A percentile compares a stretch with the other conserved stretches of the same genome.
These are phyloP conservation scores for Triplophysa dalaica DNA, from an alignment of 2,113 vertebrate genomes.

Conservation along the genomic window DNA sequence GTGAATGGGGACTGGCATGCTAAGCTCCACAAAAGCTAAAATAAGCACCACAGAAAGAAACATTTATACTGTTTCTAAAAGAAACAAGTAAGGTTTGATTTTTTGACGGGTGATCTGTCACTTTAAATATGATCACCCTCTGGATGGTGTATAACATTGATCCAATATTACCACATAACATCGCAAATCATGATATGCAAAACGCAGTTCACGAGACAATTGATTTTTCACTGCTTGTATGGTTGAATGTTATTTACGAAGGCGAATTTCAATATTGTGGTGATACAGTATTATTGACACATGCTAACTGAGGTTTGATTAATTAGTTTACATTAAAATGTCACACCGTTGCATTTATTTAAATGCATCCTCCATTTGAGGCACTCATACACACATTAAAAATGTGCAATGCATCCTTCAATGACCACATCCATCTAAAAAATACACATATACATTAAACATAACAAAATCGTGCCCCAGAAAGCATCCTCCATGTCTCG, in stretches of 20 bases:
- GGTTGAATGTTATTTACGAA: slow-evolving; percentile 21
- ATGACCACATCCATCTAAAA: slow-evolving; percentile 4
- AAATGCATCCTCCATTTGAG: neutral
- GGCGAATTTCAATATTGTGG: neutral
- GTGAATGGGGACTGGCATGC: too few relatives aligned
- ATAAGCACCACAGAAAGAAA: too few relatives aligned
- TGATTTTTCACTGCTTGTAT: slow-evolving; percentile 12
- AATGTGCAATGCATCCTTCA: neutral
- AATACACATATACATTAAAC: slow-evolving; percentile 27
- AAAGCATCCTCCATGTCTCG: neutral
- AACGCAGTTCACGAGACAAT: neutral
- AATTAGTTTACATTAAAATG: slow-evolving; percentile 2
- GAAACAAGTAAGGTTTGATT: neutral
- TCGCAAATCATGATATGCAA: neutral
- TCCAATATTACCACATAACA: neutral
- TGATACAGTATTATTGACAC: slow-evolving; percentile 1
- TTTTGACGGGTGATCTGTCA: neutral
- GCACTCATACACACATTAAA: neutral
- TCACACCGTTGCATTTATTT: slow-evolving; percentile 12
- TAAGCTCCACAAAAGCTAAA: too few relatives aligned
- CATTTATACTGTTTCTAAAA: too few relatives aligned
- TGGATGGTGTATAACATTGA: neutral
- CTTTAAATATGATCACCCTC: neutral
- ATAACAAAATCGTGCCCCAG: slow-evolving; percentile 44
- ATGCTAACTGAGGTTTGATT: slow-evolving; percentile 14